A percentile compares a stretch with the other conserved stretches of the same genome.
Conservation (phyloP, 2,113 vertebrate species). For the Semicossyphus pulcher region DNA sequence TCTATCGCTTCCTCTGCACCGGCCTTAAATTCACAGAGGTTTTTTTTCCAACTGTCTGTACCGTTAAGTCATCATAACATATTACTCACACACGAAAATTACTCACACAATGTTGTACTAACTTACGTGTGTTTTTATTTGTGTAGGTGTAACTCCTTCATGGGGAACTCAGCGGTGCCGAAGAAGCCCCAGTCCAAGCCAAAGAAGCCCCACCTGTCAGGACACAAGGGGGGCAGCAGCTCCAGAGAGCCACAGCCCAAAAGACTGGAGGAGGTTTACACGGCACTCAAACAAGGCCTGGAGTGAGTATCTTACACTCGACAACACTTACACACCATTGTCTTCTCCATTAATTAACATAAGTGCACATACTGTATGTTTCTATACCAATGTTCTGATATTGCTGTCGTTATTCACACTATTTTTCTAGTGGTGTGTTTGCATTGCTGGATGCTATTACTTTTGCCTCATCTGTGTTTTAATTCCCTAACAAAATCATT, state of each 20-base stretch:
- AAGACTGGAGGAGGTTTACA: constrained; percentile 93
- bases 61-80: background rate
- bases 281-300: constrained; percentile 92
- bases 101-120: background rate
- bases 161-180: constrained; percentile 91
- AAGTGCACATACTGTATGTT: too few species aligned
- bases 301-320: too few species aligned
- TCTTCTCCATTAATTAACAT: too few species aligned
- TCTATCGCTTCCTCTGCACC: background rate
- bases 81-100: background rate
- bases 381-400: too few species aligned
- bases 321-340: background rate
- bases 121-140: constrained; percentile 26
- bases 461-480: too few species aligned
- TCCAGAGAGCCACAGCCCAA: constrained; percentile 94
- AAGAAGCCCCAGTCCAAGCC: constrained; percentile 96
- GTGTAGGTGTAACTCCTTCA: constrained; percentile 96
- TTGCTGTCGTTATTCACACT: too few species aligned
- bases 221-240: constrained; percentile 89
- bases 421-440: too few species aligned
- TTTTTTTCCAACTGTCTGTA: background rate
- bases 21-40: background rate
- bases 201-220: constrained; percentile 93
- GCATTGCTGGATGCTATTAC: too few species aligned
- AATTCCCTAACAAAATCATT: background rate